Base-by-base conservation (phyloP, 2,113 vertebrate species). In the Chaenogobius annularis region DNA sequence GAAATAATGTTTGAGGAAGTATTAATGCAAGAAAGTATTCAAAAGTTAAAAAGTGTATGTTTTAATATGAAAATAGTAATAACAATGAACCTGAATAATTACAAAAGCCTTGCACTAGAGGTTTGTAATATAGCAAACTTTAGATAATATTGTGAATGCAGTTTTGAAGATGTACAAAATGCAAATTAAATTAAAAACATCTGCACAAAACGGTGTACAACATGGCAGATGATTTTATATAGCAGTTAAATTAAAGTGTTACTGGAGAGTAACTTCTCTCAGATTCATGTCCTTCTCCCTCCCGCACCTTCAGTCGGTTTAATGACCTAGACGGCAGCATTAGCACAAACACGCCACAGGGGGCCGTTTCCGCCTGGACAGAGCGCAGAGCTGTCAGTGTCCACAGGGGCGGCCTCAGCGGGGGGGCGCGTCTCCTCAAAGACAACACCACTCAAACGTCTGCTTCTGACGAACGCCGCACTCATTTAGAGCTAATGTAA, bases 261-360 rank as follows among this genome's bases (percentile, higher is more conserved):
- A 47, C 5, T 0, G 61, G 46, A 66, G 54, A 69, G 40, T 59
- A 56, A 67, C 62, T 23, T 35, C n/a, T 43, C 66, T 63, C 13
- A 67, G 61, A 67, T 6, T 26, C 7, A 4, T 26, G 20, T 58
- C 19, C 74, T 75, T 65, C 13, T 52, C 46, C 50, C 64, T 55
- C 69, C 0, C 61, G 59, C 44, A 59, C 20, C 22, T 58, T 13
- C 55, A 68, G 15, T 4, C 23, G 17, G 55, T 37, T 62, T 68
- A 81, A 82, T 70, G 70, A 70, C 31, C 68, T 62, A 55, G 70
- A 48, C 55, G 31, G 68, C 73, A 74, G 44, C 70, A 55, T 43
- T 62, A 78, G 75, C 70, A 79, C 77, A 74, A 65, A 56, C 70
- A 69, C 72, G 61, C 66, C 3, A 35, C 20, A 17, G 66, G 71